phyloP scores from a whole-genome alignment of 2,797 vertebrate species.

The Lithobates sylvaticus region DNA sequence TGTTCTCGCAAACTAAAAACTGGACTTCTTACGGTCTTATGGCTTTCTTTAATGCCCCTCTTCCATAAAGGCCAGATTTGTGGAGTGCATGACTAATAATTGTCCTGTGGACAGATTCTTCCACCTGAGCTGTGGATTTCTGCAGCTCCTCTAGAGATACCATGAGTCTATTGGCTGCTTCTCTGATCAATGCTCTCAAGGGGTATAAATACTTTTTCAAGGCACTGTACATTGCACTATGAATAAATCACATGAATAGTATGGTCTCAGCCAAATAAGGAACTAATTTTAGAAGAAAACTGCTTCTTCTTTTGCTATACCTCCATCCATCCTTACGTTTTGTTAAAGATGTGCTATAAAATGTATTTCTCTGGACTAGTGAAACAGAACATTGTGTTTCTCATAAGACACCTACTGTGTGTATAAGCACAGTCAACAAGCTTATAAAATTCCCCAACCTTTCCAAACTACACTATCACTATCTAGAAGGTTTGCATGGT shows the following conservation, averaged over 20 bases:
- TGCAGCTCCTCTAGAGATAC: no score
- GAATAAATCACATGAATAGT: slow-evolving; percentile 10
- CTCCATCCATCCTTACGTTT: slow-evolving; percentile 9
- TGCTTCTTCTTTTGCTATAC: slow-evolving; percentile 19
- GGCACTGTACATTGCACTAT: background rate
- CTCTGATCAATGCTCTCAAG: no score
- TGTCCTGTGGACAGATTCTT: no score
- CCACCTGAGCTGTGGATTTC: no score
- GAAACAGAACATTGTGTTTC: slow-evolving; percentile 27
- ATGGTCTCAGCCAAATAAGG: slow-evolving; percentile 26
- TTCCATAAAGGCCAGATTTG: no score
- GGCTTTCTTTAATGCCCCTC: no score
- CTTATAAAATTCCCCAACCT: background rate
- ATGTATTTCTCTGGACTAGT: background rate
- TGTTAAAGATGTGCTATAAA: slow-evolving; percentile 29
- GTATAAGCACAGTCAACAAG: background rate
- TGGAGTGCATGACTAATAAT: no score
- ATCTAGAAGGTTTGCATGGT: no score
- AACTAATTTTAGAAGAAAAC: slow-evolving; percentile 16
- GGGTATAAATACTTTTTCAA: no score
- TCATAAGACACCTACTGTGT: background rate
- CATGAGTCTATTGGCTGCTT: no score
- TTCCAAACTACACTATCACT: background rate
- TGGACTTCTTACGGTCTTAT: no score
- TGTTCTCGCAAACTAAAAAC: no score